These are phyloP conservation scores for Brachionus asplanchnoidis DNA, from an alignment of 1,140 invertebrate species.

Conservation along the genomic window DNA sequence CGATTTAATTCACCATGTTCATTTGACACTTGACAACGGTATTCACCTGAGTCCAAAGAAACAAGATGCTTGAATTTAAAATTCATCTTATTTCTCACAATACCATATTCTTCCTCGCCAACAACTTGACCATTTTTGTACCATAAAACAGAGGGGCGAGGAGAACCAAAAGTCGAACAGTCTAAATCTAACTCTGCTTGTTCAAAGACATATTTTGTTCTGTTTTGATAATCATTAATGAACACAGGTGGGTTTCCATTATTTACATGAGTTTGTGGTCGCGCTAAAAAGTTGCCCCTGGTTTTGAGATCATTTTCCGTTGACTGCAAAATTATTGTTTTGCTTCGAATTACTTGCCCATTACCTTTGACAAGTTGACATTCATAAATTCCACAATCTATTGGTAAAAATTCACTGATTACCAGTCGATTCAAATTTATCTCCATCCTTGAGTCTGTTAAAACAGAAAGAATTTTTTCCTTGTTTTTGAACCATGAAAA, in stretches of 20 bases:
- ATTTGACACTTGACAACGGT: background rate
- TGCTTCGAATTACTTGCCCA: background rate
- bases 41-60: background rate
- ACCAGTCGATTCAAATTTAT: background rate
- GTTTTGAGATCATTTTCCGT: background rate
- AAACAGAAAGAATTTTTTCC: background rate
- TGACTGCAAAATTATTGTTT: background rate
- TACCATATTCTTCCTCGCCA: background rate
- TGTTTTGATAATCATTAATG: background rate
- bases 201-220: background rate
- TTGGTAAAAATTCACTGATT: background rate
- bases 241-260: background rate
- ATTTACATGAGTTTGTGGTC: background rate
- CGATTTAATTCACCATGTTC: background rate
- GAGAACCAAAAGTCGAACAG: background rate
- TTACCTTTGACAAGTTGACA: background rate
- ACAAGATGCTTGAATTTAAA: background rate
- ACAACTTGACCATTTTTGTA: background rate
- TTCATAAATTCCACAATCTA: background rate
- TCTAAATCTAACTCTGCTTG: background rate
- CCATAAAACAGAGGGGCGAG: background rate
- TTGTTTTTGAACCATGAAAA: background rate
- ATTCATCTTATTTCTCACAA: background rate
- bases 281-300: no score
- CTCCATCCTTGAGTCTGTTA: background rate